phyloP scores from a whole-genome alignment of 2,797 vertebrate genomes.

The Chloroceryle inda region DNA sequence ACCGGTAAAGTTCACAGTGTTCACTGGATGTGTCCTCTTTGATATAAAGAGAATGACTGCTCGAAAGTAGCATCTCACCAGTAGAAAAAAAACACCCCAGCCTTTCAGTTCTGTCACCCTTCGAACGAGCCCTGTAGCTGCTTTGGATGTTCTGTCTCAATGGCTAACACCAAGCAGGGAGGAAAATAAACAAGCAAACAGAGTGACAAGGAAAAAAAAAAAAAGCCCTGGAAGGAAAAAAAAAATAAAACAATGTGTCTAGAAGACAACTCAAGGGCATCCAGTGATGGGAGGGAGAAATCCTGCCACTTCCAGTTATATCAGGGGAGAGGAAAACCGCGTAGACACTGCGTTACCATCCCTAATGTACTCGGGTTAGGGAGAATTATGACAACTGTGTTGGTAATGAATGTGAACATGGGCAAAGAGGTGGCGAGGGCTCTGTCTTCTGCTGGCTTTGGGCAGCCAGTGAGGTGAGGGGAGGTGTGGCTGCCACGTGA shows the following conservation, averaged over 20 bases:
- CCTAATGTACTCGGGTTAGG: background rate
- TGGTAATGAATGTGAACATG: background rate
- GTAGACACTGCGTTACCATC: background rate
- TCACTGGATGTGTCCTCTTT: background rate
- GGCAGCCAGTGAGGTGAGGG: background rate
- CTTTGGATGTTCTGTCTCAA: constrained; percentile 34
- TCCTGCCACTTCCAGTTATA: constrained; percentile 43
- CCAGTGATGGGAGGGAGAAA: constrained; percentile 14
- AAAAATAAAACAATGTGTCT: background rate
- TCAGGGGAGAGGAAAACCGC: background rate
- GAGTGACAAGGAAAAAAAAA: background rate
- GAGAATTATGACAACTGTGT: background rate
- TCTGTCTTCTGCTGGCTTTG: background rate
- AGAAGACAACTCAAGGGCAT: constrained; percentile 72
- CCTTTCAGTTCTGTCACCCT: constrained; percentile 13
- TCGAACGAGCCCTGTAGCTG: constrained; percentile 11
- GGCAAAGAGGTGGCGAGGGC: background rate
- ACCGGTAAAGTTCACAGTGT: background rate
- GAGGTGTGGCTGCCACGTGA: background rate
- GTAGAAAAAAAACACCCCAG: background rate
- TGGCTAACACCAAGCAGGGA: background rate
- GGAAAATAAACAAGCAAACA: constrained; percentile 40
- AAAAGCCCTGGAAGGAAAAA: background rate
- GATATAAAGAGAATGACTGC: background rate
- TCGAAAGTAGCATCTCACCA: background rate